phyloP scores from a whole-genome alignment of 2,888 invertebrate species.

The Acleris literana region DNA sequence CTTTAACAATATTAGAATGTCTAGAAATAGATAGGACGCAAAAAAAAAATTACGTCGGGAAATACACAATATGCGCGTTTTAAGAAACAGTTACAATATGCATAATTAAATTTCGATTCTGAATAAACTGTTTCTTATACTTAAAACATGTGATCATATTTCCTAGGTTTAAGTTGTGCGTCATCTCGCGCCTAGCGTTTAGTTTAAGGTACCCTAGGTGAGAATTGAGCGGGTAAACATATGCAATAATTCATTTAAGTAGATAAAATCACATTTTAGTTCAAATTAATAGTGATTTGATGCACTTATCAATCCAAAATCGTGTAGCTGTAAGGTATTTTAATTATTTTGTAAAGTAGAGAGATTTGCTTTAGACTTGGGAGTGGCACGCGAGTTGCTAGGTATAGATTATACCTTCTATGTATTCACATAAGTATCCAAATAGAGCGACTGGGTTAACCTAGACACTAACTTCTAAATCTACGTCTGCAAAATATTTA shows the following conservation, averaged over 20 bases:
- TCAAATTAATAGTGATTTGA: constrained; percentile 30
- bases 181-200: constrained; percentile 48
- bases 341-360: constrained; percentile 18
- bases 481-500: too few relatives aligned
- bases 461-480: neutral
- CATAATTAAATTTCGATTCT: constrained; percentile 21
- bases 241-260: constrained; percentile 54
- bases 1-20: constrained; percentile 3
- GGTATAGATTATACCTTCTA: neutral
- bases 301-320: constrained; percentile 41
- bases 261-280: constrained; percentile 39
- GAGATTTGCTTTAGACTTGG: neutral
- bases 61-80: constrained; percentile 32
- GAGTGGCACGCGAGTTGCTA: neutral
- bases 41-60: constrained; percentile 8
- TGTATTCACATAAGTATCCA: neutral
- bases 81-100: constrained; percentile 32
- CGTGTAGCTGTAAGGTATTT: constrained; percentile 28
- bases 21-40: constrained; percentile 1
- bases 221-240: constrained; percentile 54
- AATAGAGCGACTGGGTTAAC: neutral
- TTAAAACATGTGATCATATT: constrained; percentile 64
- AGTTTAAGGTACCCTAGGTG: constrained; percentile 42
- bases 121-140: constrained; percentile 51
- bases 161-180: constrained; percentile 53